These are phyloP conservation scores for Aphrophora alni DNA, from an alignment of 2,888 invertebrate genomes.

Conservation along the genomic window DNA sequence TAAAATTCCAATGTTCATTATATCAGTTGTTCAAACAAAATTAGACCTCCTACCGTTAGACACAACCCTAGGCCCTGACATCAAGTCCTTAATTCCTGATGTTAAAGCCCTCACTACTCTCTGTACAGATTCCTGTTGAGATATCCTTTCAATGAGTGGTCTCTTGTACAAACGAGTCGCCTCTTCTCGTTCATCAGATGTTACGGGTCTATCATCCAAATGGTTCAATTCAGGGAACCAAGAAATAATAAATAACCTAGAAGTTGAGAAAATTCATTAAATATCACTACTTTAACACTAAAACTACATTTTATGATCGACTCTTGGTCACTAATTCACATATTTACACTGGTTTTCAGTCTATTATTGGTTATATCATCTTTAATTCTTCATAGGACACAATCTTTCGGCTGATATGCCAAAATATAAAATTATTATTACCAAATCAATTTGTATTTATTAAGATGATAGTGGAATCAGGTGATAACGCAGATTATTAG, in stretches of 20 bases:
- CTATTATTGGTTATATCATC: too few relatives aligned
- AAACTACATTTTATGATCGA: too few relatives aligned
- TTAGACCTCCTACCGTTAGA: background rate
- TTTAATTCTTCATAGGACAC: too few relatives aligned
- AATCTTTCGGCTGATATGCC: too few relatives aligned
- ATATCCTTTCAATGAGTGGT: constrained; percentile 63
- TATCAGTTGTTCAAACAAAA: background rate
- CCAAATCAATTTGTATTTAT: too few relatives aligned
- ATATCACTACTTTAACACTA: too few relatives aligned
- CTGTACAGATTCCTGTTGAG: background rate
- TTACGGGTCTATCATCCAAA: constrained; percentile 75
- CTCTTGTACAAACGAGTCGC: constrained; percentile 67
- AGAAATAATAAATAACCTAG: constrained; percentile 75
- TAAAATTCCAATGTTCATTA: too few relatives aligned
- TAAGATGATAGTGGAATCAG: too few relatives aligned
- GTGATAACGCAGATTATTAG: too few relatives aligned
- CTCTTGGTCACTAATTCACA: too few relatives aligned
- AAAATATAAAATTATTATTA: too few relatives aligned
- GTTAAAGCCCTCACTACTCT: background rate
- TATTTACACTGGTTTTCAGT: too few relatives aligned
- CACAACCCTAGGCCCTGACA: background rate
- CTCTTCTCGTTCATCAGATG: constrained; percentile 68
- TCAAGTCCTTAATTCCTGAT: background rate
- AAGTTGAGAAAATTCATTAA: constrained; percentile 48
- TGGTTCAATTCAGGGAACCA: constrained; percentile 71